Conservation (phyloP, 2,113 vertebrate species). For the Ivindomyrus marchei region DNA sequence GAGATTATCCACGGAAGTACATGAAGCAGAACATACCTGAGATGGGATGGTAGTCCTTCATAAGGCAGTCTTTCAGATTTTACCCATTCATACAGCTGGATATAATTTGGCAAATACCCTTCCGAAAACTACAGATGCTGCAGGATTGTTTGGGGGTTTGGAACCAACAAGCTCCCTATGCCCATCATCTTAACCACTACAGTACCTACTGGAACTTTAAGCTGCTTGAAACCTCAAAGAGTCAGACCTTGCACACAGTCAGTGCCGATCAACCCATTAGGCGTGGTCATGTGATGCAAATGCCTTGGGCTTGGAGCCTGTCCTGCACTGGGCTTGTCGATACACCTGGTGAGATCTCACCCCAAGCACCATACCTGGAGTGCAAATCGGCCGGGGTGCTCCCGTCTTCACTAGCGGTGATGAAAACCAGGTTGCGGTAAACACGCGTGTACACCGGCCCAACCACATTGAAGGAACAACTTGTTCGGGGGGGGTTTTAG, state of each 20-base stretch:
- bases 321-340: not conserved
- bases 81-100: not conserved
- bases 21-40: not conserved
- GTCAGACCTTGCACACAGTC: not conserved
- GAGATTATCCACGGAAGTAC: not conserved
- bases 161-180: not conserved
- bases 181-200: not conserved
- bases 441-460: not conserved
- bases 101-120: not conserved
- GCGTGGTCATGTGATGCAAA: not conserved
- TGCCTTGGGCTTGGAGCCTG: not conserved
- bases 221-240: not conserved
- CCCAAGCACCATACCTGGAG: not conserved
- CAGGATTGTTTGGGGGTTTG: not conserved
- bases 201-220: not conserved
- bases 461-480: not conserved
- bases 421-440: not conserved
- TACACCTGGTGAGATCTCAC: not conserved
- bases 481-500: slow-evolving; percentile 5
- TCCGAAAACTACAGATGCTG: not conserved
- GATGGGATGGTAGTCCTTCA: not conserved
- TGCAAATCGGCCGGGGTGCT: not conserved
- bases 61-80: not conserved
- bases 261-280: not conserved
- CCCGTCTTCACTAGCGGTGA: not conserved